Percentiles rank a stretch among this genome's conserved stretches.
phyloP scores from a whole-genome alignment of 2,888 invertebrate species.

The Elysia crispata region DNA sequence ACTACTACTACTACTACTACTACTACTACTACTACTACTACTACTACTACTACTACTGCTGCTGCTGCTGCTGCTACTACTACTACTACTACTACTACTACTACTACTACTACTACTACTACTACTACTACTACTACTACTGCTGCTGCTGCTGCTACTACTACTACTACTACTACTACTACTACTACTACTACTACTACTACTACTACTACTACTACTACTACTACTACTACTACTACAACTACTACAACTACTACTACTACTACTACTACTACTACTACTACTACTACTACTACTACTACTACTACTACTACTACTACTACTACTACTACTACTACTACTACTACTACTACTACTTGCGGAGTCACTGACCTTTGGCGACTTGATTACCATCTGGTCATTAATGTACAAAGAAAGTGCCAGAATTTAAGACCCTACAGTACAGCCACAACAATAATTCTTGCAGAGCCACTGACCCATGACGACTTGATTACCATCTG shows the following conservation, averaged over 20 bases:
- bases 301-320: too few relatives aligned
- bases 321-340: too few relatives aligned
- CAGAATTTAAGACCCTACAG: too few relatives aligned
- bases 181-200: background rate
- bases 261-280: background rate
- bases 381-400: too few relatives aligned
- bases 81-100: slow-evolving; percentile 9
- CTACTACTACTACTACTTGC: too few relatives aligned
- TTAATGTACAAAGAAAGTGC: too few relatives aligned
- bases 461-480: too few relatives aligned
- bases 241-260: background rate
- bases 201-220: background rate
- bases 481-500: too few relatives aligned
- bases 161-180: background rate
- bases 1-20: slow-evolving; percentile 9
- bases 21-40: slow-evolving; percentile 1
- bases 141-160: slow-evolving; percentile 1
- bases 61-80: slow-evolving; percentile 1
- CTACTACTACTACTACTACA: slow-evolving; percentile 2
- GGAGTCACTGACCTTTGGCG: too few relatives aligned
- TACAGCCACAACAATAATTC: too few relatives aligned
- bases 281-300: too few relatives aligned
- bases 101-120: background rate
- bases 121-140: slow-evolving; percentile 3
- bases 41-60: slow-evolving; percentile 4